These are phyloP conservation scores for Bembecia ichneumoniformis DNA, from an alignment of 2,888 invertebrate species.

Conservation along the genomic window DNA sequence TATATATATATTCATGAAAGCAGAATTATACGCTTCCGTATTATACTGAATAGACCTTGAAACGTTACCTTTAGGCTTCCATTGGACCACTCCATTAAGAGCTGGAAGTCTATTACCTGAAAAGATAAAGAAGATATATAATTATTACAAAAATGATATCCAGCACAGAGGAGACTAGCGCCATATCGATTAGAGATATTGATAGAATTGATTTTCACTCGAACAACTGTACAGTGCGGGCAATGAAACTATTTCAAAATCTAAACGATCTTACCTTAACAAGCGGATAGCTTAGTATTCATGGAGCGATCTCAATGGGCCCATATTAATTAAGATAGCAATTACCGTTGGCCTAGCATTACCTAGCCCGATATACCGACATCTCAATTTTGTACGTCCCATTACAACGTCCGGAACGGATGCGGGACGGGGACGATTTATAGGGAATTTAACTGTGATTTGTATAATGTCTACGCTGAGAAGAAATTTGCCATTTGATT, in stretches of 20 bases:
- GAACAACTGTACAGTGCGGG: not conserved
- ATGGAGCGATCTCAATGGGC: conserved; percentile 12
- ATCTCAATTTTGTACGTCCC: conserved; percentile 23
- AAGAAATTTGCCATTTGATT: not conserved
- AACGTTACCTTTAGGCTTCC: no score
- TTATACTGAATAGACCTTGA: no score
- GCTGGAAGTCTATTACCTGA: no score
- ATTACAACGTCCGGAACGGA: conserved; percentile 26
- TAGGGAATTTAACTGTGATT: not conserved
- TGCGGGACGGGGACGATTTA: conserved; percentile 10
- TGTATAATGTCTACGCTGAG: not conserved
- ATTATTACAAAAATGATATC: no score
- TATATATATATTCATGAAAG: no score
- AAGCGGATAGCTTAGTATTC: conserved; percentile 6
- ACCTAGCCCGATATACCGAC: conserved; percentile 13
- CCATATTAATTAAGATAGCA: conserved; percentile 28
- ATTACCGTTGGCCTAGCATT: conserved; percentile 18
- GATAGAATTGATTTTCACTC: no score
- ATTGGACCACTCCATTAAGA: no score
- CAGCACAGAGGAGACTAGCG: no score
- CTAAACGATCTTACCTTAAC: not conserved
- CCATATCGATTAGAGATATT: no score
- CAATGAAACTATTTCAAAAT: not conserved
- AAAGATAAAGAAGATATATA: no score
- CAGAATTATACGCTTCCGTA: no score